These are phyloP conservation scores for Pseudomyrmex concolor DNA, from an alignment of 1,140 invertebrate genomes.

Conservation along the genomic window DNA sequence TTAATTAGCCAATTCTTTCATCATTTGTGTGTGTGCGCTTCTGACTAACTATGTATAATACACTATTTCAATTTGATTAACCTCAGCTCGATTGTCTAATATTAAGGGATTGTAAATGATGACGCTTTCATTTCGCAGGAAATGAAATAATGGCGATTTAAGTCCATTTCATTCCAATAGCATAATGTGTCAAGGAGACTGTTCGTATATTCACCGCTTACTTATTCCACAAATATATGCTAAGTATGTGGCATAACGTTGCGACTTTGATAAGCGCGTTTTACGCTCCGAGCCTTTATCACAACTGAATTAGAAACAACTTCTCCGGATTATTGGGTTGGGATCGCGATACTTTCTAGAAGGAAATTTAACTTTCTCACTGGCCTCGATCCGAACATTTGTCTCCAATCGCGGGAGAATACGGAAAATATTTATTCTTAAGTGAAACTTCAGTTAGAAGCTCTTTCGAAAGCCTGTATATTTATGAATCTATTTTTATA, in stretches of 20 bases:
- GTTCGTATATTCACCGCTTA: not conserved
- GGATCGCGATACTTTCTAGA: slow-evolving; percentile 11
- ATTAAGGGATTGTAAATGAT: not conserved
- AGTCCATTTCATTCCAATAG: slow-evolving; percentile 5
- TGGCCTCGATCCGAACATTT: slow-evolving; percentile 8
- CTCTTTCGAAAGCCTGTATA: not conserved
- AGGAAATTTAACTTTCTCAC: slow-evolving; percentile 34
- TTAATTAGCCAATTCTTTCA: not conserved
- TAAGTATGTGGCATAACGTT: not conserved
- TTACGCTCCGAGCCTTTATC: not conserved
- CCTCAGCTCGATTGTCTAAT: not conserved
- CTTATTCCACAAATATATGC: not conserved
- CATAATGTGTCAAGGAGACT: slow-evolving; percentile 19
- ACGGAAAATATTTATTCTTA: not conserved
- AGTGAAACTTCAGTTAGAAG: not conserved
- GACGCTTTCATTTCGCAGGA: slow-evolving; percentile 25
- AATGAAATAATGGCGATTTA: slow-evolving; percentile 6
- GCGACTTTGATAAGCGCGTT: slow-evolving; percentile 27
- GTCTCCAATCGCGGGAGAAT: not conserved
- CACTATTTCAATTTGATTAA: slow-evolving; percentile 9
- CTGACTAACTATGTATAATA: not conserved
- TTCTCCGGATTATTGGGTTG: not conserved
- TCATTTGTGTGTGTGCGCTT: not conserved
- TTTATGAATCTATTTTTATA: not conserved
- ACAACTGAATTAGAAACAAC: slow-evolving; percentile 22